phyloP scores from a whole-genome alignment of 2,113 vertebrate species.

The Puma concolor region DNA sequence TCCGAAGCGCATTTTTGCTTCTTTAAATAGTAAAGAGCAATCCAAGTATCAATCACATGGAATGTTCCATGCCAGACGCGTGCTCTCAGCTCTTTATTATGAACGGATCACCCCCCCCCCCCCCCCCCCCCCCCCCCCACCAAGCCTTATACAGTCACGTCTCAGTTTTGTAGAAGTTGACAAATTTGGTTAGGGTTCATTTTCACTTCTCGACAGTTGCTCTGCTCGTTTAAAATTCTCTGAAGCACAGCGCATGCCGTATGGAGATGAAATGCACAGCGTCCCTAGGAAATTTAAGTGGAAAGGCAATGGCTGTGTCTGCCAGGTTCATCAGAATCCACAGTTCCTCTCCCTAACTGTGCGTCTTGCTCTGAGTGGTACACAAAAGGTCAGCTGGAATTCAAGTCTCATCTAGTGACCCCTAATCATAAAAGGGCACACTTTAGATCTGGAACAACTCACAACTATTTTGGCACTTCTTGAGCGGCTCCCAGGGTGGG shows the following conservation, averaged over 20 bases:
- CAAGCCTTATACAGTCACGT: background rate
- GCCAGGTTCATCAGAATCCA: slow-evolving; percentile 34
- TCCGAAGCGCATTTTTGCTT: background rate
- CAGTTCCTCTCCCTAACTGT: background rate
- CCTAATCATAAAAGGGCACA: background rate
- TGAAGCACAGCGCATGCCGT: background rate
- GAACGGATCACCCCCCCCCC: background rate
- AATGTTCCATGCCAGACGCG: background rate
- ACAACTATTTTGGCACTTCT: slow-evolving; percentile 34
- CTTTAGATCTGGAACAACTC: slow-evolving; percentile 53
- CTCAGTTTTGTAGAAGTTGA: slow-evolving; percentile 22
- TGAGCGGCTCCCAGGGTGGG: background rate
- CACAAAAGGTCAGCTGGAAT: slow-evolving; percentile 45
- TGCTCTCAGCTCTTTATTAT: background rate
- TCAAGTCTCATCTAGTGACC: slow-evolving; percentile 29
- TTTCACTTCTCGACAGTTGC: slow-evolving; percentile 60
- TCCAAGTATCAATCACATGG: background rate
- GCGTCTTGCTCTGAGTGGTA: slow-evolving; percentile 25
- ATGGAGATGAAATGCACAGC: slow-evolving; percentile 54
- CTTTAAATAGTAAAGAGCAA: slow-evolving; percentile 43
- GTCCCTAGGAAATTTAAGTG: slow-evolving; percentile 46
- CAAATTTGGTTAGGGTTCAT: slow-evolving; percentile 47
- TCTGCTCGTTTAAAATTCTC: slow-evolving; percentile 64
- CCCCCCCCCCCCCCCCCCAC: too few relatives aligned
- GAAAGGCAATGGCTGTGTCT: slow-evolving; percentile 2